Base-by-base conservation (phyloP, 2,888 invertebrate species). In the Tenthredo scrophulariae region DNA sequence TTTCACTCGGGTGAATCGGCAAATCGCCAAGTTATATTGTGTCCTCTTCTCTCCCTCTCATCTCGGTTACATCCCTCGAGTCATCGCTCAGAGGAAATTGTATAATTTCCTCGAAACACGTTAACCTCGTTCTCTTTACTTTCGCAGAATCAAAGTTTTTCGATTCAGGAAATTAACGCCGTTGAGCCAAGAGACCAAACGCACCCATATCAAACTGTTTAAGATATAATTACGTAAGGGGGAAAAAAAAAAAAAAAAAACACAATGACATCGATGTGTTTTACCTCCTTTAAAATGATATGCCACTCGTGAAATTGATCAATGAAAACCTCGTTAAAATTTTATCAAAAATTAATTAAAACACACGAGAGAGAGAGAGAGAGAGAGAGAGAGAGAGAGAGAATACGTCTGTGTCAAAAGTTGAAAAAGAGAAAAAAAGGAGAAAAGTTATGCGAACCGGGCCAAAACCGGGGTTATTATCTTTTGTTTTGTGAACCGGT, bases 401-500 rank as follows among this genome's bases (percentile, higher is more conserved):
- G 4, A 18, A 46, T 18, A 46, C 46, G 46, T 4, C 3, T 46
- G 18, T 46, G 18, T 4, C 4, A 50, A n/a, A 54, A 54, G 18
- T 54, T 54, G n/a, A 54, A 54, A 54, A 54, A 54, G 2, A 4
- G 6, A 54, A 18, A n/a, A 6, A 54, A 37, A 37, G 37, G 6
- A 37, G 6, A 54, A 72, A 72, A 15, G 37, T 22, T n/a, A 15
- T 7, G 29, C 43, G 72, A 40, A 22, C 2, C 3, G 10, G 40
- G 15, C 37, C 22, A 40, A 22, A 72, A 40, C 33, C 37, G 37
- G 72, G 72, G 37, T 72, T 75, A 75, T 75, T 37, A 79, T 88
- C 91, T 91, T 91, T 92, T 92, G 91, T 91, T 91, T 90, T 90
- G 88, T 88, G 88, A 91, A 91, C 91, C 91, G 92, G 91, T 91